phyloP scores from a whole-genome alignment of 2,113 vertebrate genomes.

The Fulmarus glacialis region DNA sequence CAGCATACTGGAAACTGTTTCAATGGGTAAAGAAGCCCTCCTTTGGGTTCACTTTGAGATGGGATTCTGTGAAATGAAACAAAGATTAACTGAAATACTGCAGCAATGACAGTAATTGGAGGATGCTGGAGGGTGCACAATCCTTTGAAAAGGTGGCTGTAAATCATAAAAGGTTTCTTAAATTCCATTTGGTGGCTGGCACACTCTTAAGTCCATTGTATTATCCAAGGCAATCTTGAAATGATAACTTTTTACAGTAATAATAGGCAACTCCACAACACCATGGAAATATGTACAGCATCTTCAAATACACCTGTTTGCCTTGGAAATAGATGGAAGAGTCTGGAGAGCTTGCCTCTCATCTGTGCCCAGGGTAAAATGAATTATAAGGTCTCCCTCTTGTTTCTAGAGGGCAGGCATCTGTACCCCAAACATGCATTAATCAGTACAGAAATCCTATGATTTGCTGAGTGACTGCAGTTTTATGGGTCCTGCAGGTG shows the following conservation, averaged over 20 bases:
- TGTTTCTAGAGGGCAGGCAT: neutral
- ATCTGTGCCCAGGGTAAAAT: neutral
- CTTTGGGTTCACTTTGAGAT: neutral
- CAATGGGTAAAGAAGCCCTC: slow-evolving; percentile 66
- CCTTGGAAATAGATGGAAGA: neutral
- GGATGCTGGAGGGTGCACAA: neutral
- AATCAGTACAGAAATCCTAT: neutral
- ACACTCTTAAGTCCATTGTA: neutral
- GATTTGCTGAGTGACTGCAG: neutral
- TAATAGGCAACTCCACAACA: neutral
- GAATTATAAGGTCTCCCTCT: neutral
- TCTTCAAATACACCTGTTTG: neutral
- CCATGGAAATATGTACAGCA: neutral
- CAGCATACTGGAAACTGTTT: slow-evolving; percentile 80
- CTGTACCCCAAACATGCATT: neutral
- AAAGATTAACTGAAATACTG: neutral
- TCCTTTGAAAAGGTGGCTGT: neutral
- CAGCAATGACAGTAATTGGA: neutral
- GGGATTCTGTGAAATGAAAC: neutral
- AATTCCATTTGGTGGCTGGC: neutral
- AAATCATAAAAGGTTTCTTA: neutral
- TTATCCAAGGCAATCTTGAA: neutral
- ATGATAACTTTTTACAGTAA: neutral
- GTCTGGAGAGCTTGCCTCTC: neutral
- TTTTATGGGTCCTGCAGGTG: neutral